phyloP scores from a whole-genome alignment of 1,140 invertebrate genomes.

The Scaptomyza pallida region DNA sequence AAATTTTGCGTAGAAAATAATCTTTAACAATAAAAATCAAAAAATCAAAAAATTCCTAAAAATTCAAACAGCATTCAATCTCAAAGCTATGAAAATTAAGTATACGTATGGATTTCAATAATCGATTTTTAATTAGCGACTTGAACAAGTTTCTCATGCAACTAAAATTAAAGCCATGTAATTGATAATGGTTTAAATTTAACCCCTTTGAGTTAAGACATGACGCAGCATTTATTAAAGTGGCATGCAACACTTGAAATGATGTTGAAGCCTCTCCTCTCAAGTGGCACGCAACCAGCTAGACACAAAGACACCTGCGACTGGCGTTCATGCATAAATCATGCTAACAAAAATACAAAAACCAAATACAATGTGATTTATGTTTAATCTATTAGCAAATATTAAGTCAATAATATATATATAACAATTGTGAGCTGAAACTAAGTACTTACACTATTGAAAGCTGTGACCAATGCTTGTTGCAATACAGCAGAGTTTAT shows the following conservation, averaged over 20 bases:
- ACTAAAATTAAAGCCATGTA: not conserved
- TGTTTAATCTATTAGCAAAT: constrained; percentile 78
- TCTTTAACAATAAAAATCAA: too few species aligned
- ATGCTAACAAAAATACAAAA: too few species aligned
- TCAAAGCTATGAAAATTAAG: too few species aligned
- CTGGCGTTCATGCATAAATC: constrained; percentile 62
- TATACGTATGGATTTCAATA: too few species aligned
- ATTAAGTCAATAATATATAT: constrained; percentile 73
- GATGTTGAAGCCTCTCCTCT: constrained; percentile 36
- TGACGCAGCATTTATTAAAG: constrained; percentile 22
- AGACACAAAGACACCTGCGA: constrained; percentile 50
- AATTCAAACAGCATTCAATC: too few species aligned
- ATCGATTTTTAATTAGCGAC: too few species aligned
- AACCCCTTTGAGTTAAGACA: not conserved
- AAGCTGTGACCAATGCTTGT: constrained; percentile 33
- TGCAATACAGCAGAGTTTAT: constrained; percentile 34
- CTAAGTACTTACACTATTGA: constrained; percentile 17
- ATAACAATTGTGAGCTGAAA: constrained; percentile 53
- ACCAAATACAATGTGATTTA: constrained; percentile 57
- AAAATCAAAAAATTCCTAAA: too few species aligned
- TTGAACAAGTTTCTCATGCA: too few species aligned
- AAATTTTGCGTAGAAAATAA: too few species aligned
- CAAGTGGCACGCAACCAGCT: constrained; percentile 32
- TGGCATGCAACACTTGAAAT: constrained; percentile 1
- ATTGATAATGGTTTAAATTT: not conserved